phyloP scores from a whole-genome alignment of 2,113 vertebrate genomes.

The Epinephelus fuscoguttatus region DNA sequence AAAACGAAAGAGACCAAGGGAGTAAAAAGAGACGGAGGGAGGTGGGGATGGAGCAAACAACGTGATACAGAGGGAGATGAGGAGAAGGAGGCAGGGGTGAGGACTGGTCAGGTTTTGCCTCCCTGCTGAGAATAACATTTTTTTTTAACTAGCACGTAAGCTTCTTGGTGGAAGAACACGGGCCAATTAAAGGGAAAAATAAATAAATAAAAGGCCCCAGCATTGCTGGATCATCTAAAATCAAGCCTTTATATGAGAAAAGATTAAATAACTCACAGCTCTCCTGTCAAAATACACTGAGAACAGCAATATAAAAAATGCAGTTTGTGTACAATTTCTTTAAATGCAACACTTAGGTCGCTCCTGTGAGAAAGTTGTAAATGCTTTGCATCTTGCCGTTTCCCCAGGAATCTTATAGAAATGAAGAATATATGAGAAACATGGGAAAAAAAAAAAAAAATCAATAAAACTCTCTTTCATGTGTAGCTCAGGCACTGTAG shows the following conservation, averaged over 20 bases:
- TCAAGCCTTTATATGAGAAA: constrained; percentile 62
- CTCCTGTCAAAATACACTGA: constrained; percentile 70
- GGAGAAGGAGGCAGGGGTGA: constrained; percentile 30
- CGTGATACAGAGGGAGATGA: constrained; percentile 36
- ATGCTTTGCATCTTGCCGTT: constrained; percentile 19
- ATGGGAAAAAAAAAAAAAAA: not conserved
- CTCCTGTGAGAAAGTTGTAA: constrained; percentile 27
- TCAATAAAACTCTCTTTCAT: constrained; percentile 31
- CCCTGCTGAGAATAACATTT: constrained; percentile 67
- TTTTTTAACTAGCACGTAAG: constrained; percentile 52
- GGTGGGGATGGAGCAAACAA: constrained; percentile 47
- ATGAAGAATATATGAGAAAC: constrained; percentile 22
- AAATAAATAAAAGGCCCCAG: constrained; percentile 60
- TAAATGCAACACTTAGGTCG: constrained; percentile 58
- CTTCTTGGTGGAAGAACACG: constrained; percentile 54
- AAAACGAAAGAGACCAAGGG: constrained; percentile 66
- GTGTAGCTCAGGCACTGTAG: not conserved
- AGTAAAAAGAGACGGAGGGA: constrained; percentile 38
- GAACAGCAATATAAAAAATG: constrained; percentile 69
- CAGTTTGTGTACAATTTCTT: constrained; percentile 67
- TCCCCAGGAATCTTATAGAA: constrained; percentile 2
- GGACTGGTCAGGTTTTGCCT: constrained; percentile 63
- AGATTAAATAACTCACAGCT: constrained; percentile 70
- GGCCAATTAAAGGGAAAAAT: constrained; percentile 75
- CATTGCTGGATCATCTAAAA: constrained; percentile 80